Evolutionary conservation across 2,113 vertebrate species (phyloP).

Genomic region (Gambusia affinis): DNA sequence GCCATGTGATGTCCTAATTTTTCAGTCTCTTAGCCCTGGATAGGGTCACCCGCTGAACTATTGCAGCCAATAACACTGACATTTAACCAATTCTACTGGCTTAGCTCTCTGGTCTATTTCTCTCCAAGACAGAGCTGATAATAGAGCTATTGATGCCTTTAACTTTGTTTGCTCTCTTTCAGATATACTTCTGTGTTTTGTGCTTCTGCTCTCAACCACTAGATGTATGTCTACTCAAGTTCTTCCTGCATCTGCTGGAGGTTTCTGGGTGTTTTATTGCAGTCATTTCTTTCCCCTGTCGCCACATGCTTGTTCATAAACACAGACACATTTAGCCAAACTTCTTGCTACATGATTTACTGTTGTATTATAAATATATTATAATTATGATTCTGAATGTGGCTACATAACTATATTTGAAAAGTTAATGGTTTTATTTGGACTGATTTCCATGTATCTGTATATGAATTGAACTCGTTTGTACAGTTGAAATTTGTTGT

Average conservation of each 20-base stretch:
- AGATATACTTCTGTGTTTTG: not conserved
- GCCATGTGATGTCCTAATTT: not conserved
- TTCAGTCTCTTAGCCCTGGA: not conserved
- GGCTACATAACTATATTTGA: no score
- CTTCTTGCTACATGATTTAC: not conserved
- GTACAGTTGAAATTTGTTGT: no score
- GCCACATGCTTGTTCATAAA: no score
- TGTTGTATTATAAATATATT: not conserved
- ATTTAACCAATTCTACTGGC: not conserved
- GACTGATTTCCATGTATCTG: no score
- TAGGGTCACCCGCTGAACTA: no score
- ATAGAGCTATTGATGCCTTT: no score
- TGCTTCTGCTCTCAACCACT: no score
- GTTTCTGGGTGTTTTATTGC: not conserved
- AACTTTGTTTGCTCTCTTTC: not conserved
- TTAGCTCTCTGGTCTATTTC: not conserved
- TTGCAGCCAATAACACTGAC: not conserved
- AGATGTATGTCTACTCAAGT: not conserved
- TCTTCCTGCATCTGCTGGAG: not conserved
- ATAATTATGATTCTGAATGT: no score
- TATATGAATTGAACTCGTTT: no score
- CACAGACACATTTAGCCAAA: no score
- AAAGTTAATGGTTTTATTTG: no score
- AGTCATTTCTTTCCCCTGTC: not conserved
- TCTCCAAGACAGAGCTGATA: no score